phyloP scores from a whole-genome alignment of 2,888 invertebrate species.

The Heliconius hortense region DNA sequence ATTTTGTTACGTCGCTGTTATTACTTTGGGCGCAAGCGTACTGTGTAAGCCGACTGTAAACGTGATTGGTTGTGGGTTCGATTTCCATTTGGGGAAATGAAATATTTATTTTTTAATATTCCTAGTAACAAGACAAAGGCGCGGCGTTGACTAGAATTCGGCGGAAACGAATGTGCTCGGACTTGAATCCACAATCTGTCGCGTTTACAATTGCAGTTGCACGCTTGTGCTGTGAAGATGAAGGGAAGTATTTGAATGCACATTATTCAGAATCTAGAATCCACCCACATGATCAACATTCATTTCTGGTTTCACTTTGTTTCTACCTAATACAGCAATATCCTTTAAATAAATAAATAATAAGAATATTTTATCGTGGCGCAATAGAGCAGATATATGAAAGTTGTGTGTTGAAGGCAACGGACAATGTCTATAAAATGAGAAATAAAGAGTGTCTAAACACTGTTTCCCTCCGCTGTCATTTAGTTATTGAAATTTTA shows the following conservation, averaged over 20 bases:
- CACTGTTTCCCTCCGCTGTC: too few species aligned
- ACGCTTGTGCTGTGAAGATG: not conserved
- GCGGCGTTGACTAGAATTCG: too few species aligned
- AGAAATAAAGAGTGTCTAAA: too few species aligned
- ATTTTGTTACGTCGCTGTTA: not conserved
- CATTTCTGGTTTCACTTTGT: conserved; percentile 18
- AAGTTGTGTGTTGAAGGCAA: not conserved
- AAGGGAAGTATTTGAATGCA: not conserved
- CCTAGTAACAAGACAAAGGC: too few species aligned
- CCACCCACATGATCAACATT: conserved; percentile 32
- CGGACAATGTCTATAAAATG: not conserved
- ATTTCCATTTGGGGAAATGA: not conserved
- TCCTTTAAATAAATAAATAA: not conserved
- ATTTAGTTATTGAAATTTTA: too few species aligned
- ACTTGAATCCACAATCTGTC: too few species aligned
- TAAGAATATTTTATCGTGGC: not conserved
- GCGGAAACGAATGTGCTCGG: too few species aligned
- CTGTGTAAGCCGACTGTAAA: not conserved
- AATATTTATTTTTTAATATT: not conserved
- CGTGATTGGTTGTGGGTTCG: not conserved
- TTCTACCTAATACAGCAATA: conserved; percentile 2
- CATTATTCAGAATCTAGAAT: not conserved
- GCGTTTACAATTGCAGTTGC: too few species aligned
- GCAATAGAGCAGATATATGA: not conserved
- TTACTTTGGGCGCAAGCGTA: not conserved